Base-by-base conservation (phyloP, 35 echinoderm and acorn worm species). In the Apostichopus californicus region DNA sequence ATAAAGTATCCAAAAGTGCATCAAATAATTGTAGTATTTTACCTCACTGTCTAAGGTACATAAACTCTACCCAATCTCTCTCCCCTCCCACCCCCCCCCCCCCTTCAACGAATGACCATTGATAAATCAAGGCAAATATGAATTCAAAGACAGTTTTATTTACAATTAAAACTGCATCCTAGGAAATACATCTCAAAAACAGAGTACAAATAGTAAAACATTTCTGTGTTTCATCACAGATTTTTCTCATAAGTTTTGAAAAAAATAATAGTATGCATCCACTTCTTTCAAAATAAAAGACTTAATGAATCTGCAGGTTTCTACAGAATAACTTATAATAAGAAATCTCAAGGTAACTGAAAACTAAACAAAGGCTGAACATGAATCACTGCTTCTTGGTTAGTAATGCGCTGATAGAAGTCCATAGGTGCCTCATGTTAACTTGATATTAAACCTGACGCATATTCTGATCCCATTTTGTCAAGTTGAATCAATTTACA, bases 141-240 rank as follows among this genome's bases (percentile, higher is more conserved):
- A 46, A 46, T 46, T 68, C 18, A 68, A 68, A 68, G 11, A 68
- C 64, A 68, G 64, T 68, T 68, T 68, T 68, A 68, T 68, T 68
- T 68, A 68, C 64, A 68, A 68, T 68, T 68, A 68, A 68, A 68
- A 68, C 64, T 68, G 64, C 64, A 68, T 68, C 64, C 64, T 68
- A 68, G 9, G 11, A 14, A 68, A 68, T 68, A 68, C 64, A 68
- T 68, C 18, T 68, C 64, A 68, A 68, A 68, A 18, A 68, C 18
- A 18, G 18, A 68, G 11, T 68, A 14, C 11, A 68, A 18, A 14
- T 68, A 68, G 64, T 14, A 18, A 18, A 68, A 68, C 18, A 68
- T 3, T 18, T 14, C 64, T 5, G 8, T 11, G 18, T 14, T 14
- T 68, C 11, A 18, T 68, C 11, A 11, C 64, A 68, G 64, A 68